These are phyloP conservation scores for Theropithecus gelada DNA, from an alignment of 2,113 vertebrate genomes.

Conservation along the genomic window DNA sequence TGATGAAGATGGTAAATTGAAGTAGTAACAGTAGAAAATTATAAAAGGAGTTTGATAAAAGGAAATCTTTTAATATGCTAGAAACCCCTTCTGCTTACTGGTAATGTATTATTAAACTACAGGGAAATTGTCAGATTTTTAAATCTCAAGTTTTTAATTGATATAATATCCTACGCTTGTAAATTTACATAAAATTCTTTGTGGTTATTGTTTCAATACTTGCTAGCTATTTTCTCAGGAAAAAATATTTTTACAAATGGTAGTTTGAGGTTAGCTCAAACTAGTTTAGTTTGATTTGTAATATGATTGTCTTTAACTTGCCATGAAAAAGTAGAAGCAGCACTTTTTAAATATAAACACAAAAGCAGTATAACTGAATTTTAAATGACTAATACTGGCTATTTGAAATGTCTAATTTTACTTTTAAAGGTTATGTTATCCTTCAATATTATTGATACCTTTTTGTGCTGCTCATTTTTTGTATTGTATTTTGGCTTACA, in stretches of 20 bases:
- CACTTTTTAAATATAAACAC: neutral
- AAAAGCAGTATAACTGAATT: neutral
- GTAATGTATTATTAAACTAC: neutral
- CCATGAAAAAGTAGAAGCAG: neutral
- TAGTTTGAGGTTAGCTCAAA: neutral
- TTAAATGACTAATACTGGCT: neutral
- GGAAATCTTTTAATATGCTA: neutral
- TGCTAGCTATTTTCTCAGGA: neutral
- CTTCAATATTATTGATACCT: neutral
- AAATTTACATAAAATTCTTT: neutral
- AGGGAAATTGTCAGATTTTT: neutral
- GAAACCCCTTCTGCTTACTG: neutral
- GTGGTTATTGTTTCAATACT: neutral
- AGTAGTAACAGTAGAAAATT: neutral
- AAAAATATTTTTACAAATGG: neutral
- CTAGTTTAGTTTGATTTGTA: neutral
- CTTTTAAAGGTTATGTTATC: neutral
- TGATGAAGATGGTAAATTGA: constrained; percentile 96
- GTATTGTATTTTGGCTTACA: neutral
- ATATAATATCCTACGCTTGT: neutral
- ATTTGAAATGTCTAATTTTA: neutral
- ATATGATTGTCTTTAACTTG: neutral
- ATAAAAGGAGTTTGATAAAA: neutral
- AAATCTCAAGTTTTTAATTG: neutral
- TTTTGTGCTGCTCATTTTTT: neutral